Evolutionary conservation across 23 tunicate genomes (phyloP).

Genomic region (Clavelina lepadiformis): DNA sequence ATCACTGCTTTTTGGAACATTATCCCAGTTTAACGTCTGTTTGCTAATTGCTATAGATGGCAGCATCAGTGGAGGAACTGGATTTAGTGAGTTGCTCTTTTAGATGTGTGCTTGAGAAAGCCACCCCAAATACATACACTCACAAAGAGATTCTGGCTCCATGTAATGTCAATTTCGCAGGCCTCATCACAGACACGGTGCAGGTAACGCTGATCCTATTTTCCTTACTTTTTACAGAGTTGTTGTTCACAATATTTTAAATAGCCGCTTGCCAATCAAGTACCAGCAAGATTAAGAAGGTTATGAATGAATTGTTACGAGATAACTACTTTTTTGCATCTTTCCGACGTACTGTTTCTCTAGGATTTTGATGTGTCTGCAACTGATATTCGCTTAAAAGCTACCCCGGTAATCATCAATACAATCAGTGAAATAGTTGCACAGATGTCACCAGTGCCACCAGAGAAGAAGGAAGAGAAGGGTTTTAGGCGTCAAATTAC

Average conservation of each 20-base stretch:
- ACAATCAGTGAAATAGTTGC: conserved; percentile 53
- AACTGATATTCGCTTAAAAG: conserved; percentile 46
- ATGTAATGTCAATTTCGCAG: conserved; percentile 37
- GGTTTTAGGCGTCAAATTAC: background rate
- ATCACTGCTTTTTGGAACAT: background rate
- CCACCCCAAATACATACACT: background rate
- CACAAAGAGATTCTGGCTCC: conserved; percentile 62
- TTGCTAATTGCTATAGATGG: background rate
- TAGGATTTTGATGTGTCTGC: conserved; percentile 42
- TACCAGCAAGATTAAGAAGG: no score
- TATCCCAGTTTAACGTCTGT: background rate
- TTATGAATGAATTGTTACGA: no score
- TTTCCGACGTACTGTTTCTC: background rate
- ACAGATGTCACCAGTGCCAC: conserved; percentile 33
- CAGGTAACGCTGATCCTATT: conserved; percentile 21
- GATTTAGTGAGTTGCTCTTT: conserved; percentile 37
- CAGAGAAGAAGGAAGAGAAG: background rate
- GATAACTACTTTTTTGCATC: no score
- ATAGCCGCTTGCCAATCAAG: no score
- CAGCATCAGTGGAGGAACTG: conserved; percentile 21
- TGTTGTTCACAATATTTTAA: background rate
- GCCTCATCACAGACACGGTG: conserved; percentile 12
- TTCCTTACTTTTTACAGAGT: background rate
- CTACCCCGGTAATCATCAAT: conserved; percentile 54
- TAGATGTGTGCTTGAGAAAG: conserved; percentile 8